Base-by-base conservation (phyloP, 2,888 invertebrate species). In the Diaphora mendica region DNA sequence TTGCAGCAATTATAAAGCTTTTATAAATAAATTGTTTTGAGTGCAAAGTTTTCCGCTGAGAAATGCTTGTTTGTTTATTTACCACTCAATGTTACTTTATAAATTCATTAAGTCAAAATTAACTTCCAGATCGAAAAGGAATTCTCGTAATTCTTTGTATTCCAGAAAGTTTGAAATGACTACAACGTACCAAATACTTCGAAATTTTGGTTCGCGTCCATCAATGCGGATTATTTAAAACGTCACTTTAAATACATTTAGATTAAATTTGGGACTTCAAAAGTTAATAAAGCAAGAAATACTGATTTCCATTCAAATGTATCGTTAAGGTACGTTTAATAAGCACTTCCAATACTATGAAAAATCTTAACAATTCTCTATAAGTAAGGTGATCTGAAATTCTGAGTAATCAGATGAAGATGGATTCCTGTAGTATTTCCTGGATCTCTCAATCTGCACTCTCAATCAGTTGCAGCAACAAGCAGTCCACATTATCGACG, bases 81-180 rank as follows among this genome's bases (percentile, higher is more conserved):
- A 35, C 33, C 33, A 74, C 74, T 81, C 75, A 83, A 82, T 70
- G 77, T 68, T 77, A 73, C 73, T 70, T 75, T 70, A 77, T 77
- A 77, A 83, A 79, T 77, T 76, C 62, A 79, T 75, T 72, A 72
- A 72, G 67, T 76, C 72, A 74, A 69, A 74, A 82, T 81, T 81
- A 77, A 82, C 77, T 79, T 75, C 71, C 68, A 51, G 72, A 79
- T 77, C 51, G 66, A 73, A 64, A 17, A 44, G 30, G 26, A 75
- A 71, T 73, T 71, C 66, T 55, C 9, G 20, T 71, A 59, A 69
- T 76, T 79, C 74, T 73, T 71, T 33, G 51, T 39, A 68, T 42
- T 73, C 35, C 11, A 70, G 51, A 55, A 69, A 44, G 62, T 75
- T 76, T 75, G 33, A 62, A 62, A 70, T 70, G 59, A 62, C 55